These are phyloP conservation scores for Odiellus spinosus DNA, from an alignment of 2,888 invertebrate genomes.

Conservation along the genomic window DNA sequence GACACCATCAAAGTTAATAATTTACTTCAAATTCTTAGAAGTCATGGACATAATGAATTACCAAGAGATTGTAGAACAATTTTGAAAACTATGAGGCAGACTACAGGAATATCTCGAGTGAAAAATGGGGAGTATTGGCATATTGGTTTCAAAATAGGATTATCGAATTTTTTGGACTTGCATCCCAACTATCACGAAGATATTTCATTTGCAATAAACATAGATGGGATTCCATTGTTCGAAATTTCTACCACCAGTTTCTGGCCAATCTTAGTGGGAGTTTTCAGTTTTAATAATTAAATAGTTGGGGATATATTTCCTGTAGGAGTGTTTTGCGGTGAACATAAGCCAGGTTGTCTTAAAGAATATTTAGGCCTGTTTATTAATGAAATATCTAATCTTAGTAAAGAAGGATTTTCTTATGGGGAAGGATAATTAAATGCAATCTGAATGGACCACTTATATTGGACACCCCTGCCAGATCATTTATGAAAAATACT, in stretches of 20 bases:
- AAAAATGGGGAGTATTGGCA: too few relatives aligned
- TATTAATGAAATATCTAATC: background rate
- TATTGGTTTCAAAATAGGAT: too few relatives aligned
- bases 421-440: too few relatives aligned
- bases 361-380: background rate
- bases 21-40: too few relatives aligned
- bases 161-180: too few relatives aligned
- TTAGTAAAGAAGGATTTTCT: background rate
- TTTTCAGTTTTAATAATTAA: background rate
- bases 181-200: too few relatives aligned
- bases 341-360: background rate
- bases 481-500: conserved; percentile 1
- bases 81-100: too few relatives aligned
- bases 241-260: conserved; percentile 1
- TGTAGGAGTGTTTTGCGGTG: background rate
- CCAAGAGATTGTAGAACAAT: too few relatives aligned
- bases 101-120: too few relatives aligned
- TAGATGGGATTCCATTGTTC: conserved; percentile 3
- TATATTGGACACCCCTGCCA: conserved; percentile 2
- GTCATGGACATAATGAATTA: too few relatives aligned
- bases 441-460: too few relatives aligned
- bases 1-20: too few relatives aligned
- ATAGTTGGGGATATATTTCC: background rate
- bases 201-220: background rate
- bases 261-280: conserved; percentile 3